These are phyloP conservation scores for Lithophane socia DNA, from an alignment of 2,888 invertebrate genomes.

Conservation along the genomic window DNA sequence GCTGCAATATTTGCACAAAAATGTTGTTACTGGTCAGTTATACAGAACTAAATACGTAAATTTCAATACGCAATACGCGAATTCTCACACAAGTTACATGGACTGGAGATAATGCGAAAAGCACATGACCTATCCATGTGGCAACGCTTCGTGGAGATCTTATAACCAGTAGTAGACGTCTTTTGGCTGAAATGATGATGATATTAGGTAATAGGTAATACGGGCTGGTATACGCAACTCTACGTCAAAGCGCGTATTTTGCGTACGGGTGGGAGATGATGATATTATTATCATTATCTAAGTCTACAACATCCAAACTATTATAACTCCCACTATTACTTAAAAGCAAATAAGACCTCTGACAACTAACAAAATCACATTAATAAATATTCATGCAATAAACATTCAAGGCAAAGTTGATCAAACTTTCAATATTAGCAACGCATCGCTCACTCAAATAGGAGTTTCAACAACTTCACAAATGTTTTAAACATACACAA, in stretches of 20 bases:
- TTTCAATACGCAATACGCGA: too few species aligned
- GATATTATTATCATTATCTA: too few species aligned
- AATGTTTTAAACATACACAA: conserved; percentile 59
- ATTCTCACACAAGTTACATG: too few species aligned
- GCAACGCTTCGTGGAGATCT: background rate
- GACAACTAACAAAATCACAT: conserved; percentile 2
- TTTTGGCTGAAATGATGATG: background rate
- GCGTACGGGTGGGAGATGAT: too few species aligned
- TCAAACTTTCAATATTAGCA: conserved; percentile 46
- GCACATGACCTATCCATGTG: background rate
- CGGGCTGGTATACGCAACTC: too few species aligned
- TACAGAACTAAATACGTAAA: too few species aligned
- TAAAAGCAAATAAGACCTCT: conserved; percentile 6
- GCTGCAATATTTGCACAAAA: too few species aligned
- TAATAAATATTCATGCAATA: conserved; percentile 25
- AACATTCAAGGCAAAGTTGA: conserved; percentile 34
- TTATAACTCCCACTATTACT: conserved; percentile 8
- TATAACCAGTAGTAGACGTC: too few species aligned
- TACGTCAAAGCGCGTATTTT: too few species aligned
- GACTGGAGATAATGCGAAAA: too few species aligned
- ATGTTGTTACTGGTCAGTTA: too few species aligned
- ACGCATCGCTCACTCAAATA: conserved; percentile 45
- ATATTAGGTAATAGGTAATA: too few species aligned
- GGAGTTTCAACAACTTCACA: conserved; percentile 36
- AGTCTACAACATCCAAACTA: background rate